A percentile compares a stretch with the other conserved stretches of the same genome.
These are phyloP conservation scores for Heloderma charlesbogerti DNA, from an alignment of 2,113 vertebrate genomes.

Conservation along the genomic window DNA sequence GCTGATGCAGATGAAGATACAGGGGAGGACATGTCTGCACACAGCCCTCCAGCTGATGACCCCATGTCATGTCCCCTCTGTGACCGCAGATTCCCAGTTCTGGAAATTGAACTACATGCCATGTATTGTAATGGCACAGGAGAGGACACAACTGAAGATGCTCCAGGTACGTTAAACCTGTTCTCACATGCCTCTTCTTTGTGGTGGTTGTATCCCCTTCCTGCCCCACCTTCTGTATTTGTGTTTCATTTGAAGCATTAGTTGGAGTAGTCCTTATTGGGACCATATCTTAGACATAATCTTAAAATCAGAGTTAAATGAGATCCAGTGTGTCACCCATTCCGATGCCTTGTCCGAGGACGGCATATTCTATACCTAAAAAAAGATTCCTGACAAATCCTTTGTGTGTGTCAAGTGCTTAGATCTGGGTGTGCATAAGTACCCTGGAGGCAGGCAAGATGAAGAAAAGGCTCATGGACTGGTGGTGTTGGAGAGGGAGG, in stretches of 20 bases:
- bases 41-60: slow-evolving; percentile 44
- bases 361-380: background rate
- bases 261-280: background rate
- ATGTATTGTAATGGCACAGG: slow-evolving; percentile 86
- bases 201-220: background rate
- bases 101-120: slow-evolving; percentile 87
- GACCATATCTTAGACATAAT: background rate
- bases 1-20: slow-evolving; percentile 64
- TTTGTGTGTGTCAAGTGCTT: background rate
- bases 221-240: slow-evolving; percentile 1
- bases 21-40: slow-evolving; percentile 40
- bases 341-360: background rate
- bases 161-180: slow-evolving; percentile 55
- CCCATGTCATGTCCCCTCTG: slow-evolving; percentile 87
- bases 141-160: slow-evolving; percentile 52
- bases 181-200: slow-evolving; percentile 10
- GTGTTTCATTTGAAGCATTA: background rate
- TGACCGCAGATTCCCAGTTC: slow-evolving; percentile 77
- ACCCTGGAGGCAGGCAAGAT: background rate
- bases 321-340: background rate
- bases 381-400: background rate
- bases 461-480: background rate
- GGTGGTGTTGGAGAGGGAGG: background rate
- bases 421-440: background rate
- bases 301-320: background rate